Evolutionary conservation across 2,797 vertebrate genomes (phyloP), one percentile per base, ranked within the genome.

Genomic region (Takifugu rubripes): DNA sequence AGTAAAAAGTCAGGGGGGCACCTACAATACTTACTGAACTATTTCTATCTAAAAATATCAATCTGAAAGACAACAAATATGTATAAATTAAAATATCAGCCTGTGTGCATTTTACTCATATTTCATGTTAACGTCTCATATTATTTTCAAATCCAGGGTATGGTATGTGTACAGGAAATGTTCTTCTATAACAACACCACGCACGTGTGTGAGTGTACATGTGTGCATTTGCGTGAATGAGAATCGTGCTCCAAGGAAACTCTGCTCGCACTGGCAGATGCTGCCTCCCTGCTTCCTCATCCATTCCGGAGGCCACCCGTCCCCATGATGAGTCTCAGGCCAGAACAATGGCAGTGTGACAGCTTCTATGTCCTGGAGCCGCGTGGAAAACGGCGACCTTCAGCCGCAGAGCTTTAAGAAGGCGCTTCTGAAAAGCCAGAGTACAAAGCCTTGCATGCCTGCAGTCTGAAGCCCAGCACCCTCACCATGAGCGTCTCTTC

Each of bases 401-500:
- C 74, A 79, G 64, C 64, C 33, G 53, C 71, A 53, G 60, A 74
- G 78, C 75, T 81, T 3, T 66, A 66, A 67, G 68, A 79, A 75
- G 72, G 69, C 25, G 56, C 60, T 68, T 75, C 53, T 75, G 76
- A 79, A 78, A 59, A 78, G 70, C 77, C 72, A 60, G 55, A 69
- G 70, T 67, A 82, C 72, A 83, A 82, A 83, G 71, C 66, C 66
- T 64, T 54, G 64, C 66, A 24, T 64, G 78, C 67, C 61, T 70
- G 66, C 68, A 72, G 70, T 79, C 78, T 71, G 70, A 74, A 78
- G 56, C 75, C 62, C 67, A 40, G 53, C 16, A 12, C 55, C 74
- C 56, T 68, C 65, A 43, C 63, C 42, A 21, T 49, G 58, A 64
- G 57, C 46, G 66, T 74, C 81, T 61, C 61, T 65, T 62, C 77